Base-by-base conservation (phyloP, 1,140 invertebrate species). In the Philotrypesis tridentata region DNA sequence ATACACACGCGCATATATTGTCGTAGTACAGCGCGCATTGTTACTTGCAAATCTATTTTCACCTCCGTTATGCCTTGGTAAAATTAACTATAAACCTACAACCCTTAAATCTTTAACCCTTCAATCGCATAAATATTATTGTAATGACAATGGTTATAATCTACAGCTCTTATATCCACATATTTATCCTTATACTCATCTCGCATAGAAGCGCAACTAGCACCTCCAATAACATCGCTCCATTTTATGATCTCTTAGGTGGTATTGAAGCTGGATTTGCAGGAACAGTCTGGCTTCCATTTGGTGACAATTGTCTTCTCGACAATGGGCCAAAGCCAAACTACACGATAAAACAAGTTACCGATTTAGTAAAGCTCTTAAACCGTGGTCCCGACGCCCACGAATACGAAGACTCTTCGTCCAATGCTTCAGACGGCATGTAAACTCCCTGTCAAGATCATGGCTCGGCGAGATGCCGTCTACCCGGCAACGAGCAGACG, bases 211-310 rank as follows among this genome's bases (percentile, higher is more conserved):
- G 17, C 7, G 21, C 48, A 1, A 21, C 14, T 17, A 5, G 6
- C 48, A 7, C 48, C 2, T 6, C n/a, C 4, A 55, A 55, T 55
- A 21, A 55, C n/a, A 65, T 12, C 1, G n/a, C n/a, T 65, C 4
- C 29, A 70, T 31, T 70, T 70, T 70, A 17, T 63, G n/a, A 80
- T 79, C 48, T 80, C 83, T 79, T 93, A 93, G 96, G 96, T 68
- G 96, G 95, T 37, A 95, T 95, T 84, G 90, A 95, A 89, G 95
- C 96, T 29, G 94, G 95, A 83, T 88, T 97, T 67, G 94, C 93
- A 7, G 94, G 94, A 12, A 97, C 96, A 0, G 94, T 97, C 17
- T 97, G 96, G 96, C 93, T 96, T 82, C 95, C 95, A 23, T 87
- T 88, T 25, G 83, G 84, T 8, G 89, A 91, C 67, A 91, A 89